Evolutionary conservation across 2,113 vertebrate species (phyloP).

Genomic region (Lynx canadensis): DNA sequence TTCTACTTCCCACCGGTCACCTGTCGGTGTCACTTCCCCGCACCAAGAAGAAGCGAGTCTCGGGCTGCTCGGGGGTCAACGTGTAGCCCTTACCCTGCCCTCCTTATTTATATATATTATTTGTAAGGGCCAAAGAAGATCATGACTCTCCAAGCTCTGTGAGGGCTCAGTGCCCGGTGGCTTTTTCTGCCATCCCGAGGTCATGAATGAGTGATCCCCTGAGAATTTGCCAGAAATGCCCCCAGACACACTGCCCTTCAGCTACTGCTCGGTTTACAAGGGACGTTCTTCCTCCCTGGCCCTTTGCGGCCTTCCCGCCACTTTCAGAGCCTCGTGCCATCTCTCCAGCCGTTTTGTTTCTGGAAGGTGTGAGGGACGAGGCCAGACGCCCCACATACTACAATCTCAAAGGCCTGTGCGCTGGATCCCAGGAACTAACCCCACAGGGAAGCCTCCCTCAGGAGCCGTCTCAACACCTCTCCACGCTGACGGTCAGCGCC

Average conservation of each 20-base stretch:
- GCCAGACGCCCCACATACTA: fast-evolving
- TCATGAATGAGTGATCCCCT: no score
- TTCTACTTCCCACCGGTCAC: neutral
- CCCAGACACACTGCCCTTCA: fast-evolving
- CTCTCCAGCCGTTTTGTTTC: neutral
- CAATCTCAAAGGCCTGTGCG: no score
- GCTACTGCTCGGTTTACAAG: no score
- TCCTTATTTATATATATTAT: neutral
- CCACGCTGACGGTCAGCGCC: neutral
- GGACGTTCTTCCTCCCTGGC: neutral
- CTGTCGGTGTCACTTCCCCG: fast-evolving
- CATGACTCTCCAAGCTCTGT: fast-evolving
- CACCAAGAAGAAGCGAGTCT: no score
- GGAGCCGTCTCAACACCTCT: neutral
- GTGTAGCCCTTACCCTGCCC: neutral
- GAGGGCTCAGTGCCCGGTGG: no score
- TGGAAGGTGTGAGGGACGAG: neutral
- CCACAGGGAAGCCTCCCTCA: fast-evolving
- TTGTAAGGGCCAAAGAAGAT: neutral
- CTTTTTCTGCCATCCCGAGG: neutral
- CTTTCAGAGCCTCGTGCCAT: neutral
- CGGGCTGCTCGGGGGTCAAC: neutral
- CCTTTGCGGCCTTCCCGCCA: neutral
- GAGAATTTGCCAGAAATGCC: neutral
- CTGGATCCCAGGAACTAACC: neutral